Conservation (phyloP, 2,113 vertebrate species). For the Xenopus tropicalis region UCB_Xtro_10.0 CM004443.2:74498001-74498500, state of each 20-base stretch:
- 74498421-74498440: constrained; percentile 65
- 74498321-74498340: constrained; percentile 91
- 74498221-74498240: neutral
- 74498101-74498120: constrained; percentile 58
- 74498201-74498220: constrained; percentile 15
- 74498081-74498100: constrained; percentile 52
- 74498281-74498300: constrained; percentile 70
- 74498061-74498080: constrained; percentile 51
- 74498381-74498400: constrained; percentile 45
- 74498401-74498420: constrained; percentile 48
- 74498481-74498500: constrained; percentile 64
- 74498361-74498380: constrained; percentile 81
- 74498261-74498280: constrained; percentile 82
- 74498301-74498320: constrained; percentile 87
- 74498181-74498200: constrained; percentile 5
- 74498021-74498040: constrained; percentile 17
- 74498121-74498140: constrained; percentile 54
- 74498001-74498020: constrained; percentile 17
- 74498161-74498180: constrained; percentile 38
- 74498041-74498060: constrained; percentile 27
- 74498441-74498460: constrained; percentile 61
- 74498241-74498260: constrained; percentile 74
- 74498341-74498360: constrained; percentile 91
- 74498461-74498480: constrained; percentile 67
- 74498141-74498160: constrained; percentile 41